Base-by-base conservation (phyloP, 2,113 vertebrate species). In the Eulacestoma nigropectus region DNA sequence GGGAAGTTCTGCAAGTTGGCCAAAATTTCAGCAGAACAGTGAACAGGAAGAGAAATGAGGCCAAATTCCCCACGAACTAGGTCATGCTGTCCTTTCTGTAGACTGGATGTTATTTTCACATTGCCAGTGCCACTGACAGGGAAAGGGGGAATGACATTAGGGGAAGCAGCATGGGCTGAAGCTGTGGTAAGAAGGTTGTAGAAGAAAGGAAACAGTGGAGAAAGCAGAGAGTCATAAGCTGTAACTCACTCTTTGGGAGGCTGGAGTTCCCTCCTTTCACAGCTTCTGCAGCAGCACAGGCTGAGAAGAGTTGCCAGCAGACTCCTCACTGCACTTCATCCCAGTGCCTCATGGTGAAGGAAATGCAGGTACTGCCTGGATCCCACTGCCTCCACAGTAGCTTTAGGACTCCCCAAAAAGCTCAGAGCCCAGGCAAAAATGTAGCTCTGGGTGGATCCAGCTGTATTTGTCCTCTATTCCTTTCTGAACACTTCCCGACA, bases 31-130 rank as follows among this genome's bases (percentile, higher is more conserved):
- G 73, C 41, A 30, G 37, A 95, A 91, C 56, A 93, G 77, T 95
- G 89, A 82, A 94, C 77, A 96, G 83, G 83, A 95, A 95, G 72
- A 90, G 93, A 64, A 96, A 91, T 63, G 60, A 70, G 74, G 93
- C 93, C 95, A 96, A 96, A 93, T 72, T 96, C 77, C 49, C 56
- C 52, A 84, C 0, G 0, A 96, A 96, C 33, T 96, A 87, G 96
- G 93, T 95, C 95, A 95, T 0, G 0, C 52, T 96, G 92, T 96
- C 87, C 93, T 44, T 91, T 95, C 1, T 0, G 56, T 30, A 59
- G 30, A 29, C 19, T 67, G 46, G 56, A 52, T 7, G 6, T 27
- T 78, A 42, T 56, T 70, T 44, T 77, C 39, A 59, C 39, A 11
- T 27, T 91, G 86, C n/a, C 67, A 80, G 22, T 74, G 47, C 39